A percentile compares a stretch with the other conserved stretches of the same genome.
Conservation (phyloP, 2,888 invertebrate species). For the Andrena flavipes region DNA sequence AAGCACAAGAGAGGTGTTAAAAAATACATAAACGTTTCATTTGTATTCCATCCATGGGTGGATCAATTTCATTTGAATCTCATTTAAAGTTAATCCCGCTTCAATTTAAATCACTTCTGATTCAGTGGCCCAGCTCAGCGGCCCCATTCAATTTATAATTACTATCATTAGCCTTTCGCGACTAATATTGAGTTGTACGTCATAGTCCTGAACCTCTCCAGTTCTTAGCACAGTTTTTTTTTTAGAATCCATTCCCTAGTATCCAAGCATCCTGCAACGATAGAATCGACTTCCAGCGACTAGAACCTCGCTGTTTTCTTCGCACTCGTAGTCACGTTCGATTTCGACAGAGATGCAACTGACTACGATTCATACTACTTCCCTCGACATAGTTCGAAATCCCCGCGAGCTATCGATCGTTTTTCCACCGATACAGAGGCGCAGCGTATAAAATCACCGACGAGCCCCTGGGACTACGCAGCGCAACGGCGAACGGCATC, state of each 20-base stretch:
- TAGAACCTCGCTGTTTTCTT: neutral
- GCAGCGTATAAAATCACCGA: slow-evolving; percentile 15
- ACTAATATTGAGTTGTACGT: too few species aligned
- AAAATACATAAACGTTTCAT: neutral
- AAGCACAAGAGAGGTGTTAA: neutral
- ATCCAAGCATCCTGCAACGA: too few species aligned
- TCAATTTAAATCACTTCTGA: neutral
- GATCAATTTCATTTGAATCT: neutral
- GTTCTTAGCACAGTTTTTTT: too few species aligned
- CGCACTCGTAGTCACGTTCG: neutral
- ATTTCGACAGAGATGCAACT: neutral
- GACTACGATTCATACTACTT: neutral
- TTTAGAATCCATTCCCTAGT: too few species aligned
- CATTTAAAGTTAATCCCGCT: slow-evolving; percentile 5
- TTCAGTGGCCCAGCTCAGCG: neutral
- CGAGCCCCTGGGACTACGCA: neutral
- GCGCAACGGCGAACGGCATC: neutral
- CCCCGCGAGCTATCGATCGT: neutral
- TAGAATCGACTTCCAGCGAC: neutral
- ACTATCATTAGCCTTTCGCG: neutral
- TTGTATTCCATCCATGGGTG: neutral
- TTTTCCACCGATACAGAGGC: slow-evolving; percentile 21
- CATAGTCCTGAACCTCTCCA: too few species aligned
- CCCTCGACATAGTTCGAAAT: neutral
- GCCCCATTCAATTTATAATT: neutral